Percentiles rank a stretch among this genome's conserved stretches.
Conservation (phyloP, 2,888 invertebrate genomes). For the Camponotus fellah region DNA sequence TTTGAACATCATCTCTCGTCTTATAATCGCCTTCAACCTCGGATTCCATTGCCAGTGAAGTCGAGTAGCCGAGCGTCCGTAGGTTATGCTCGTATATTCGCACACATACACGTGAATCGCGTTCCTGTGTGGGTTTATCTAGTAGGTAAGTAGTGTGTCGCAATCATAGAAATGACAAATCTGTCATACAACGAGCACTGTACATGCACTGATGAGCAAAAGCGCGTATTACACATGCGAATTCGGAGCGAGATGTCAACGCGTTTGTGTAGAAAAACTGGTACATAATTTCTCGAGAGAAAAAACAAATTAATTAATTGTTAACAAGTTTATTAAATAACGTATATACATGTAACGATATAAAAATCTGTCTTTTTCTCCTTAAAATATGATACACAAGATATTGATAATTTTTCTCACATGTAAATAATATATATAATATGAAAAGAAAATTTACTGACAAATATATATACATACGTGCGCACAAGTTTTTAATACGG, state of each 20-base stretch:
- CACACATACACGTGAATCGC: constrained; percentile 53
- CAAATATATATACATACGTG: neutral
- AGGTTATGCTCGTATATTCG: constrained; percentile 60
- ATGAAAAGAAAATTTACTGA: too few relatives aligned
- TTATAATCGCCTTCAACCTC: constrained; percentile 50
- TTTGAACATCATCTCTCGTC: constrained; percentile 44
- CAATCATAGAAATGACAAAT: constrained; percentile 77
- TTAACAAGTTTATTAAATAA: neutral
- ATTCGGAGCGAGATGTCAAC: constrained; percentile 43
- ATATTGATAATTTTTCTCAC: neutral
- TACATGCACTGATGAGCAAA: constrained; percentile 55
- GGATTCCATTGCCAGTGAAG: constrained; percentile 57
- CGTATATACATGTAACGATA: neutral
- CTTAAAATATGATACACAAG: neutral
- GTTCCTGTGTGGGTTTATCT: constrained; percentile 66
- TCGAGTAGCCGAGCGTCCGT: constrained; percentile 52
- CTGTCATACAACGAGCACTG: constrained; percentile 68
- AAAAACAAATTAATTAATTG: neutral
- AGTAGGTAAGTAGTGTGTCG: constrained; percentile 76
- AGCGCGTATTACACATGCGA: constrained; percentile 56
- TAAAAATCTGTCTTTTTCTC: neutral
- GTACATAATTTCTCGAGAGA: neutral
- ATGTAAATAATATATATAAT: neutral
- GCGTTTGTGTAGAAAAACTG: neutral
- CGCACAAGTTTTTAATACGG: neutral